These are phyloP conservation scores for Phaenicophaeus curvirostris DNA, from an alignment of 2,797 vertebrate species.

Conservation along the genomic window DNA sequence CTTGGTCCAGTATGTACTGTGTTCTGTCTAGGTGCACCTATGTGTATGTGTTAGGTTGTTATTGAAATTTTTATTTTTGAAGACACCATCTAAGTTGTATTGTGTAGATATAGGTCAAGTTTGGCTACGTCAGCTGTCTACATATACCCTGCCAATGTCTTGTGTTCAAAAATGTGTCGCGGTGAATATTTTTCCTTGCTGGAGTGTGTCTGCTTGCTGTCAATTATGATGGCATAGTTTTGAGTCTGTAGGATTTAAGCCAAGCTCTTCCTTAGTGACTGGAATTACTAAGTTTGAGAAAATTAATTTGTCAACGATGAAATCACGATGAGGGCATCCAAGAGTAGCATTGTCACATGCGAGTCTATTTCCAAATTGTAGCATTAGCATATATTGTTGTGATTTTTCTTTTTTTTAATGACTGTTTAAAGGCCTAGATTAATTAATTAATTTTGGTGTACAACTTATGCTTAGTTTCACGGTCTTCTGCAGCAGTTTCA, in stretches of 20 bases:
- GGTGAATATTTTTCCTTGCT: neutral
- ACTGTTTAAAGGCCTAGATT: neutral
- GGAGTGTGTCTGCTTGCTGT: neutral
- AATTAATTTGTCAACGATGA: neutral
- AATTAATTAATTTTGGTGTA: neutral
- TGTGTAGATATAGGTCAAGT: neutral
- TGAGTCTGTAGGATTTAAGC: neutral
- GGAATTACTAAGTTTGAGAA: neutral
- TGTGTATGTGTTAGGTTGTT: neutral
- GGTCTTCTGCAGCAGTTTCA: neutral
- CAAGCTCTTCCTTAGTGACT: neutral
- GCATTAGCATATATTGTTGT: neutral
- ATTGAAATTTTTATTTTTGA: neutral
- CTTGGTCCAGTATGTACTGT: neutral
- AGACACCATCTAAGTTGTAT: neutral
- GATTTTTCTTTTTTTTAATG: neutral
- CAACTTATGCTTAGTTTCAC: neutral
- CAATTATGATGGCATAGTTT: neutral
- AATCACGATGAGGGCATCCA: neutral
- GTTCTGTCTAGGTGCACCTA: neutral
- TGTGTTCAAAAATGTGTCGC: neutral
- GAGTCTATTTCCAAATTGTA: neutral
- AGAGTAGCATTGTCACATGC: neutral
- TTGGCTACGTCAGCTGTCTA: neutral
- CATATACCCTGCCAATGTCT: rapidly evolving